phyloP scores from a whole-genome alignment of 1,140 invertebrate species.

The Drosophila kanapiae region DNA sequence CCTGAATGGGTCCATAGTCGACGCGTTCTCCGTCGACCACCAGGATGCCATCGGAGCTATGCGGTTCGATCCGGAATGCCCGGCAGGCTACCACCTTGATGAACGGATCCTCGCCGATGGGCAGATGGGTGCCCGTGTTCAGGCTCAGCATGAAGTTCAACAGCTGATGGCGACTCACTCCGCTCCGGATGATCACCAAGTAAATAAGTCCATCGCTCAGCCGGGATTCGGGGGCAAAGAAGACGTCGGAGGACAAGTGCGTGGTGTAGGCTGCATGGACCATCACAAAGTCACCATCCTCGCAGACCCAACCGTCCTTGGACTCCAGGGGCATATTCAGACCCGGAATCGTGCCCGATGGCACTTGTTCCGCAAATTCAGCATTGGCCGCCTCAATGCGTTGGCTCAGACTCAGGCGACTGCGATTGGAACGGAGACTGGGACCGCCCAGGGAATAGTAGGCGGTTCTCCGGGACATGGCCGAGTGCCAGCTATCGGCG shows the following conservation, averaged over 20 bases:
- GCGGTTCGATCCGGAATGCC: constrained; percentile 95
- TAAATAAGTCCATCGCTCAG: constrained; percentile 96
- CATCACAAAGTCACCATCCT: constrained; percentile 95
- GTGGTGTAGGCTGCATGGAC: constrained; percentile 95
- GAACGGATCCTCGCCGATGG: constrained; percentile 85
- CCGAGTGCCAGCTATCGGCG: constrained; percentile 92
- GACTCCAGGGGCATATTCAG: constrained; percentile 86
- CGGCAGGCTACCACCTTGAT: constrained; percentile 92
- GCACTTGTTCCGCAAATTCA: constrained; percentile 87
- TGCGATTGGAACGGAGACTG: constrained; percentile 73
- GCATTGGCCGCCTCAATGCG: constrained; percentile 69
- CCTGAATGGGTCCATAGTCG: constrained; percentile 94
- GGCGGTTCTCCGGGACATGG: constrained; percentile 90
- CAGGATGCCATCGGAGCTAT: constrained; percentile 89
- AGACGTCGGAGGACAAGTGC: constrained; percentile 93
- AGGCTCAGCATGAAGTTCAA: constrained; percentile 91
- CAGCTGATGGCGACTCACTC: constrained; percentile 91
- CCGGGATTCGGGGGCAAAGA: constrained; percentile 93
- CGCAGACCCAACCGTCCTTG: constrained; percentile 89
- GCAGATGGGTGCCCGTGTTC: constrained; percentile 90
- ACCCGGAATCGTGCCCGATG: constrained; percentile 92
- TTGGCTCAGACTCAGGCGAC: constrained; percentile 60
- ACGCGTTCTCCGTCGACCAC: constrained; percentile 96
- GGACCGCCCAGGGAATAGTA: constrained; percentile 90
- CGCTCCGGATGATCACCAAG: constrained; percentile 92